Base-by-base conservation (phyloP, 2,113 vertebrate genomes). In the Trinectes maculatus region DNA sequence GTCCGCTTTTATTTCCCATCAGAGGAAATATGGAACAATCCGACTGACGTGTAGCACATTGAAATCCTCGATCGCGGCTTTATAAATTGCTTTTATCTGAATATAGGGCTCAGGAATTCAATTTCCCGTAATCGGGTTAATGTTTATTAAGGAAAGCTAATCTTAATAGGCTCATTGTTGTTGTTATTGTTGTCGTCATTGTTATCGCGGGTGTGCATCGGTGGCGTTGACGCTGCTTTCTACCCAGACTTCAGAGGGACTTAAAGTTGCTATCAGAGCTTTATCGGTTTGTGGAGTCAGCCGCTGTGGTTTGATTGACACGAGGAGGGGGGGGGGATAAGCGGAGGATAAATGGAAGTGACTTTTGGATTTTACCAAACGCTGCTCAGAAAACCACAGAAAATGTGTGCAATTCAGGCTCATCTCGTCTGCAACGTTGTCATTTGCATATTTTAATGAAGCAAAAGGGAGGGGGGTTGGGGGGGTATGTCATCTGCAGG, bases 371-470 rank as follows among this genome's bases (percentile, higher is more conserved):
- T 64, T 77, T n/a, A n/a, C n/a, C n/a, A 71, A 43, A 70, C 72
- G 31, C 77, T 47, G 79, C 81, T 63, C 70, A 83, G 67, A 85
- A 79, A 92, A 84, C 77, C 78, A 85, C 82, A 29, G 44, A 52
- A 89, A 86, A 88, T 83, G 49, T 77, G 71, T 74, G 79, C 85
- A 84, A 74, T 89, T 89, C 85, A 79, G n/a, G 86, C 83, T 87
- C 87, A 89, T 90, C 77, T 81, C 61, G 40, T 83, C 85, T 82
- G 76, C 46, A 65, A 57, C 22, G 64, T 70, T 78, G 42, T 60
- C 77, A 91, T 93, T 91, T 92, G 89, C 91, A 93, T 91, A 91
- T 91, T 87, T 87, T 90, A 92, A 92, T 90, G 88, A 83, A 69
- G 69, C 66, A 52, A 55, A 29, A 67, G 58, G 68, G 11, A 2